phyloP scores from a whole-genome alignment of 92 coral and sea anemone genomes.

The Epizoanthus scotinus region DNA sequence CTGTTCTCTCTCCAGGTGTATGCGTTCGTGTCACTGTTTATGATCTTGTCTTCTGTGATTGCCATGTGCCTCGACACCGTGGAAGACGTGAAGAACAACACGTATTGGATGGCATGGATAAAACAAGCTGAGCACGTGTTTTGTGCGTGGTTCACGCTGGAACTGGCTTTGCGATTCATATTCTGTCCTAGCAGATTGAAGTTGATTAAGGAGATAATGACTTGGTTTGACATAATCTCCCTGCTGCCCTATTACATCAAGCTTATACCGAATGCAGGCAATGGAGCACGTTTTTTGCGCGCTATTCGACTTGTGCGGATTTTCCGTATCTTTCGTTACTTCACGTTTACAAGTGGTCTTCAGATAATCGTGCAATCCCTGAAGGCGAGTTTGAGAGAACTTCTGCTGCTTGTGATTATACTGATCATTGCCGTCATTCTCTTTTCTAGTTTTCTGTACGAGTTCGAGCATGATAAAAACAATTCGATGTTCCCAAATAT shows the following conservation, averaged over 20 bases:
- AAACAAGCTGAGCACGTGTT: conserved; percentile 59
- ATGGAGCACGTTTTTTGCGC: conserved; percentile 49
- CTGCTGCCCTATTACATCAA: conserved; percentile 77
- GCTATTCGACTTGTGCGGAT: conserved; percentile 86
- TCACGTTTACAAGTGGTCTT: conserved; percentile 90
- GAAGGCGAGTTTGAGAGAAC: conserved; percentile 91
- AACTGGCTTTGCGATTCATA: conserved; percentile 63
- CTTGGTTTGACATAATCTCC: conserved; percentile 91
- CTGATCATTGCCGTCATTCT: conserved; percentile 86
- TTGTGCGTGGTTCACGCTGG: conserved; percentile 93
- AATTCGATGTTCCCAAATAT: conserved; percentile 72
- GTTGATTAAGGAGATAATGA: conserved; percentile 76
- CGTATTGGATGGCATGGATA: conserved; percentile 17
- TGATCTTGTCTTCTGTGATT: conserved; percentile 82
- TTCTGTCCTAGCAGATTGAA: conserved; percentile 81
- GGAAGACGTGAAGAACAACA: conserved; percentile 35
- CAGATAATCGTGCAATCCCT: conserved; percentile 94
- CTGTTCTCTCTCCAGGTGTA: conserved; percentile 61
- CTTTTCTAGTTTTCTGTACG: conserved; percentile 84
- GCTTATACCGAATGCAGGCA: conserved; percentile 6
- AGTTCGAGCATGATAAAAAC: conserved; percentile 53
- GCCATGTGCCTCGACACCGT: conserved; percentile 86
- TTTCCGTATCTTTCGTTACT: conserved; percentile 88
- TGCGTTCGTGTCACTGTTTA: conserved; percentile 74
- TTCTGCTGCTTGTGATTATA: conserved; percentile 75